Base-by-base conservation (phyloP, 2,797 vertebrate species). In the Urosaurus nigricauda region DNA sequence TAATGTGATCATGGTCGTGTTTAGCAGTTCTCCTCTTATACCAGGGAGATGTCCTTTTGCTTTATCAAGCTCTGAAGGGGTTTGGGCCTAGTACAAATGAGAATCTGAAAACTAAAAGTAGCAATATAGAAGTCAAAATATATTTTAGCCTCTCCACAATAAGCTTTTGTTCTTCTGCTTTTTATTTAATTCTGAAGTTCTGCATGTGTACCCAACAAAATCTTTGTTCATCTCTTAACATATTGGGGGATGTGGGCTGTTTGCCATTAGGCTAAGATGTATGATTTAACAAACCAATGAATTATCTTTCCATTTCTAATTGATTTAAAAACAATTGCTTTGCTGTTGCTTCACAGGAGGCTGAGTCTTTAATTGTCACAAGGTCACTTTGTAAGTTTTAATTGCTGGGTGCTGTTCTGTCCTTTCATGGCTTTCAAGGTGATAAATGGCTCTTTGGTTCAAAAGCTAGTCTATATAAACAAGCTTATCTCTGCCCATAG, bases 401-500 rank as follows among this genome's bases (percentile, higher is more conserved):
- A 97, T 98, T 97, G 97, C 97, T 94, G 97, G 96, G 95, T 95
- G 95, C 96, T 95, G 95, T 94, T 97, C 95, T 95, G 95, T 96
- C 95, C 96, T 97, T 96, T 97, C 91, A 73, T 94, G 95, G 95
- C 94, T 96, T 95, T 95, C 93, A 89, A 91, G 93, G 97, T 98
- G 98, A 98, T 98, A 97, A 98, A 98, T 96, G 96, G 97, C 97
- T 97, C 97, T 97, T 97, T 92, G 95, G 96, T 97, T 97, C 97
- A 98, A 98, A 97, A 97, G 97, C 97, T 96, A 97, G 97, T 97
- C 97, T 98, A 97, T 98, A 97, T 98, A 98, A 98, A 98, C 97
- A 97, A 97, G 97, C 98, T 98, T 98, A 98, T 98, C 98, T 98
- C 97, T 96, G 93, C 96, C 95, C 95, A 96, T 94, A 97, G 96